phyloP scores from a whole-genome alignment of 2,113 vertebrate genomes.

The Pardalotus punctatus region DNA sequence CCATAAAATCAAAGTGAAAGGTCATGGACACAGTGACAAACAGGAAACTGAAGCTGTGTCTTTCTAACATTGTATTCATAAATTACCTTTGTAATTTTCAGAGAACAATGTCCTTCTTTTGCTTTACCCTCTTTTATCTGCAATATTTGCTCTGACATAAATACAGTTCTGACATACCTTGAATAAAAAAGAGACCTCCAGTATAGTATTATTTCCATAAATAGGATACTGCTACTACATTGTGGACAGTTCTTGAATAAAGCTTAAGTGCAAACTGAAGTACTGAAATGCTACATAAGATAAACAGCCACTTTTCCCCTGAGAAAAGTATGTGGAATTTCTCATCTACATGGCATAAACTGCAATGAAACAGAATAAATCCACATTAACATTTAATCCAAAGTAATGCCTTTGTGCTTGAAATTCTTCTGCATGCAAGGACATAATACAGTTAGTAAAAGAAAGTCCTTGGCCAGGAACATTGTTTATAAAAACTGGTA shows the following conservation, averaged over 20 bases:
- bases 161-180: neutral
- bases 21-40: neutral
- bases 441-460: neutral
- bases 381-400: neutral
- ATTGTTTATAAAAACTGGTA: neutral
- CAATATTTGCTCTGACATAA: neutral
- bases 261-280: neutral
- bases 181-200: neutral
- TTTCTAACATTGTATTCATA: neutral
- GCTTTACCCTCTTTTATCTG: neutral
- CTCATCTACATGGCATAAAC: neutral
- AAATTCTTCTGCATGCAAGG: neutral
- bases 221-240: neutral
- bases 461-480: neutral
- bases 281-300: neutral
- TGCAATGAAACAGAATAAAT: neutral
- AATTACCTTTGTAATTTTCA: neutral
- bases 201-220: neutral
- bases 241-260: neutral
- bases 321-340: neutral
- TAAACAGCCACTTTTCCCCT: neutral
- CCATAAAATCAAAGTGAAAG: constrained; percentile 29
- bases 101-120: neutral
- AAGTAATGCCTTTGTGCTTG: neutral
- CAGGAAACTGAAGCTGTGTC: neutral